These are phyloP conservation scores for Brachionus sp. DNA, from an alignment of 1,140 invertebrate genomes.

Conservation along the genomic window DNA sequence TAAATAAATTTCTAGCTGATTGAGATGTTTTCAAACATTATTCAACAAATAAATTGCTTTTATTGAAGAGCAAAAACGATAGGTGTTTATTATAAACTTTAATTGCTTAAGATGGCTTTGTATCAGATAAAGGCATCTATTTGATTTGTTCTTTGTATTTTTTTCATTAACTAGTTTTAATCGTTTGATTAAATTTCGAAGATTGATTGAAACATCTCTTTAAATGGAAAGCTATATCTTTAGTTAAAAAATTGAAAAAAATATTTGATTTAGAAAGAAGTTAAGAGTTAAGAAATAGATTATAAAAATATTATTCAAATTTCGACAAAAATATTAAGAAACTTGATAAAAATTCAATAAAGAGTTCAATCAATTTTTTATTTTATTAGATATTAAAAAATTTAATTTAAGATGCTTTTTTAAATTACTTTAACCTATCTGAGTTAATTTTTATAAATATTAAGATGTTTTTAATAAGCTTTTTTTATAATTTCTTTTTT, in stretches of 20 bases:
- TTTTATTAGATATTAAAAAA: too few species aligned
- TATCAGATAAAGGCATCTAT: neutral
- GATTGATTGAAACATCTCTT: neutral
- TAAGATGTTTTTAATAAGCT: neutral
- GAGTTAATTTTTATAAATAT: neutral
- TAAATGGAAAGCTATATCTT: neutral
- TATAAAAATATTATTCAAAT: too few species aligned
- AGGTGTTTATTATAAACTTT: neutral
- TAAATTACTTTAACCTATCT: neutral
- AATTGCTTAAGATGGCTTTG: neutral
- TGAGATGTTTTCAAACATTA: neutral
- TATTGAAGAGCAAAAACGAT: neutral
- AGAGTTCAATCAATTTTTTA: too few species aligned
- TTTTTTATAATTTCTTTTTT: neutral
- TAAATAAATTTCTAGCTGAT: conserved; percentile 4
- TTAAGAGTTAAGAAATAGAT: neutral
- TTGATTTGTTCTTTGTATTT: neutral
- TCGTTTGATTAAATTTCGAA: neutral
- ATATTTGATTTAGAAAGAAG: neutral
- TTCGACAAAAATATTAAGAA: too few species aligned
- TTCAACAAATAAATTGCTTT: neutral
- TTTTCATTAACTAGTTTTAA: neutral
- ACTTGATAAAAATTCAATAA: too few species aligned
- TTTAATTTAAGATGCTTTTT: too few species aligned
- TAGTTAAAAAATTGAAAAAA: neutral